phyloP scores from a whole-genome alignment of 1,140 invertebrate genomes.

The Mya arenaria region DNA sequence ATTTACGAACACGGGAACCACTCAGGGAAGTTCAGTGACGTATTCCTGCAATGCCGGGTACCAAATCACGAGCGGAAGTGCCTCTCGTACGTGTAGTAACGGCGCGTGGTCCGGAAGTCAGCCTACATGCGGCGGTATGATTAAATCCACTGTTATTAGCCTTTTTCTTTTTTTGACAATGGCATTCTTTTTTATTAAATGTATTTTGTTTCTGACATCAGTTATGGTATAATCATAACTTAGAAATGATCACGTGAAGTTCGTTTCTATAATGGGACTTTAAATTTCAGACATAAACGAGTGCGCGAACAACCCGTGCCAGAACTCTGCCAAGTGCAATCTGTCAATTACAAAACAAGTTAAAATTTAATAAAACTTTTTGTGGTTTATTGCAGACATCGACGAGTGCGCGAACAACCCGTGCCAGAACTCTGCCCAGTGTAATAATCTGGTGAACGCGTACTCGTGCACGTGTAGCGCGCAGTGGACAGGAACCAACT shows the following conservation, averaged over 20 bases:
- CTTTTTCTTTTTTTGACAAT: background rate
- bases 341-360: too few species aligned
- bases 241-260: background rate
- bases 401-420: constrained; percentile 61
- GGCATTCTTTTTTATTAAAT: background rate
- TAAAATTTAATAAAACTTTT: too few species aligned
- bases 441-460: constrained; percentile 76
- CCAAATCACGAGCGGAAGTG: background rate
- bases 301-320: constrained; percentile 62
- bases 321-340: constrained; percentile 55
- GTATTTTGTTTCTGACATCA: background rate
- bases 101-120: constrained; percentile 4
- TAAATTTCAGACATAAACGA: constrained; percentile 53
- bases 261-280: background rate
- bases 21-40: background rate
- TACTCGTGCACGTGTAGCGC: constrained; percentile 45
- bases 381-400: too few species aligned
- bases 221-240: background rate
- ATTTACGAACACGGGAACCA: background rate
- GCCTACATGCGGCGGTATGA: background rate
- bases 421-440: constrained; percentile 64
- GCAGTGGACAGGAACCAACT: constrained; percentile 56
- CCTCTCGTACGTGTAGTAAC: background rate
- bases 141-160: background rate
- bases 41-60: background rate